Evolutionary conservation across 2,888 invertebrate species (phyloP).

Genomic region (Nipponacmea schrenckii): DNA sequence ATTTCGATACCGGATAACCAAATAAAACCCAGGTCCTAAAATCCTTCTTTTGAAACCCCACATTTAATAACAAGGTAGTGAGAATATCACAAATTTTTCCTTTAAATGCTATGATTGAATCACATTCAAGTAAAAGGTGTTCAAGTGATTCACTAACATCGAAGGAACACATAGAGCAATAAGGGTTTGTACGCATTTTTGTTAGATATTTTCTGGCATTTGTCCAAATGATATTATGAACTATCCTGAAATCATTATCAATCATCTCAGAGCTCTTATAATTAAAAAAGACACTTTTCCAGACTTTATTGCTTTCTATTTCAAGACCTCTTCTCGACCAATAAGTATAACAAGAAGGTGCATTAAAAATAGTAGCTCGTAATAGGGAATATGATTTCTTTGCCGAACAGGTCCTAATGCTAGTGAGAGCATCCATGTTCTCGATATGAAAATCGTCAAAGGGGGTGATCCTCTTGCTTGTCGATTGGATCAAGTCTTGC

Average conservation of each 20-base stretch:
- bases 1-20: not conserved
- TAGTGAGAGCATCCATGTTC: not conserved
- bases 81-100: not conserved
- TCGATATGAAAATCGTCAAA: not conserved
- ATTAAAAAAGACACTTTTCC: not conserved
- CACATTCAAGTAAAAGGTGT: not conserved
- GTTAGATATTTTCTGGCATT: not conserved
- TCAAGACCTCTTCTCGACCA: not conserved
- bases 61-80: not conserved
- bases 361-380: not conserved
- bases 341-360: not conserved
- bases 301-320: not conserved
- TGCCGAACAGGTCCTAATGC: not conserved
- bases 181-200: not conserved
- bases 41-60: not conserved
- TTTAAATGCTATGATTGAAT: not conserved
- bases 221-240: not conserved
- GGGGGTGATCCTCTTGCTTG: not conserved
- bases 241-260: not conserved
- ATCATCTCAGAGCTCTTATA: constrained; percentile 1
- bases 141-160: not conserved
- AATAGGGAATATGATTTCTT: not conserved
- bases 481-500: not conserved
- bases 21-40: not conserved
- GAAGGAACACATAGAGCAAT: not conserved